Evolutionary conservation across 2,797 vertebrate genomes (phyloP).

Genomic region (Oophaga sylvatica): DNA sequence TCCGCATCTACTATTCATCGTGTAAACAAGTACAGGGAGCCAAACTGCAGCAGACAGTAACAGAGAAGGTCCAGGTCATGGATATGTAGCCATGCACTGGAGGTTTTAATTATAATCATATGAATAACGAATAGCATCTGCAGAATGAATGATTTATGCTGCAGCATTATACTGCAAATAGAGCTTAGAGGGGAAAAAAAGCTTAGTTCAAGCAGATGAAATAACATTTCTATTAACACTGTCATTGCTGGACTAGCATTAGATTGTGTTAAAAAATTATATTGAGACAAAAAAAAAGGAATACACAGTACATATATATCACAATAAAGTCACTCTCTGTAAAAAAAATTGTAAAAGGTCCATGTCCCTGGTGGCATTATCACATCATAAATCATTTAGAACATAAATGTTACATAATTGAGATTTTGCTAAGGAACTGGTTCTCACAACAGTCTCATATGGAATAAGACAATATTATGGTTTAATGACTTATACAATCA

Average conservation of each 20-base stretch:
- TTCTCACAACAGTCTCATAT: too few species aligned
- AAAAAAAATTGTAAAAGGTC: too few species aligned
- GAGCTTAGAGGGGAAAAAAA: slow-evolving; percentile 31
- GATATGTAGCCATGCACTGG: slow-evolving; percentile 53
- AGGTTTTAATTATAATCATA: slow-evolving; percentile 58
- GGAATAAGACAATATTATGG: too few species aligned
- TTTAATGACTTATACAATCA: too few species aligned
- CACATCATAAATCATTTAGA: too few species aligned
- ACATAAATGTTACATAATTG: too few species aligned
- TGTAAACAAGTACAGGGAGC: not conserved
- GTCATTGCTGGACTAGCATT: not conserved
- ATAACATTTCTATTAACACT: slow-evolving; percentile 38
- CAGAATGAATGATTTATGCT: slow-evolving; percentile 59
- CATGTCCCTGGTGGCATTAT: too few species aligned
- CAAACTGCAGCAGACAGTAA: slow-evolving; percentile 22
- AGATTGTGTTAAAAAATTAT: not conserved
- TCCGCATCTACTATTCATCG: not conserved
- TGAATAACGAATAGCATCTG: slow-evolving; percentile 57
- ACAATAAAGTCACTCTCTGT: not conserved
- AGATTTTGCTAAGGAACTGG: too few species aligned
- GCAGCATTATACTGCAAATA: slow-evolving; percentile 54
- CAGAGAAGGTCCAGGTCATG: slow-evolving; percentile 41
- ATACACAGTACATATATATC: not conserved
- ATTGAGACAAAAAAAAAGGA: not conserved
- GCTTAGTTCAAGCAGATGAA: slow-evolving; percentile 35